Evolutionary conservation across 2,113 vertebrate species (phyloP), one percentile per base, ranked within the genome.

Genomic region (Thalassoma bifasciatum): DNA sequence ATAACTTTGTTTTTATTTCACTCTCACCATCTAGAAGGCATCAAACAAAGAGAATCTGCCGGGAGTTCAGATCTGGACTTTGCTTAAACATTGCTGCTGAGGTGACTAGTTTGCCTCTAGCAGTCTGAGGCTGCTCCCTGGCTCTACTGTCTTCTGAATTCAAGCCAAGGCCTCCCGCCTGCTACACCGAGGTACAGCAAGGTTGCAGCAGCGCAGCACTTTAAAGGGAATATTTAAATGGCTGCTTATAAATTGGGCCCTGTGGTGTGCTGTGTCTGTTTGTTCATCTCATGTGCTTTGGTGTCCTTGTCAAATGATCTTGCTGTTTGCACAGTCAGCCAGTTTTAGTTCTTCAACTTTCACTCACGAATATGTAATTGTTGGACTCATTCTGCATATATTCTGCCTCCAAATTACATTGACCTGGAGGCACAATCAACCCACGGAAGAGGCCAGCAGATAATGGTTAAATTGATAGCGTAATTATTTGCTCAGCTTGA

Each of bases 151-250:
- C 66, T 69, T 83, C 73, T 83, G 81, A 84, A 84, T 64, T 50
- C 56, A 64, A 62, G 85, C 79, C 86, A 88, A 89, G 77, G 64
- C 79, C 72, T 79, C 72, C 82, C 54, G 82, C 52, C 52, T 87
- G 49, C 64, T 16, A 17, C 77, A 65, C 56, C 14, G 26, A 83
- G 67, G 69, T 65, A 59, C 84, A 75, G 66, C 81, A 67, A 75
- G 83, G 72, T 66, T 77, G 74, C 72, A 77, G 63, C 78, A 68
- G 64, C 23, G 69, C 64, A 74, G 64, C 69, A 62, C 76, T 88
- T 82, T 75, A 77, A 85, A 88, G 74, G 73, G 82, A 85, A 88
- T 86, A 84, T 88, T 81, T 72, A 91, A 80, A 89, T 73, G 42
- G 49, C 14, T 76, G 72, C 62, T 51, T 72, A 78, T 84, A 70